A percentile compares a stretch with the other conserved stretches of the same genome.
These are phyloP conservation scores for Stegana nigrithorax DNA, from an alignment of 2,888 invertebrate genomes.

Conservation along the genomic window DNA sequence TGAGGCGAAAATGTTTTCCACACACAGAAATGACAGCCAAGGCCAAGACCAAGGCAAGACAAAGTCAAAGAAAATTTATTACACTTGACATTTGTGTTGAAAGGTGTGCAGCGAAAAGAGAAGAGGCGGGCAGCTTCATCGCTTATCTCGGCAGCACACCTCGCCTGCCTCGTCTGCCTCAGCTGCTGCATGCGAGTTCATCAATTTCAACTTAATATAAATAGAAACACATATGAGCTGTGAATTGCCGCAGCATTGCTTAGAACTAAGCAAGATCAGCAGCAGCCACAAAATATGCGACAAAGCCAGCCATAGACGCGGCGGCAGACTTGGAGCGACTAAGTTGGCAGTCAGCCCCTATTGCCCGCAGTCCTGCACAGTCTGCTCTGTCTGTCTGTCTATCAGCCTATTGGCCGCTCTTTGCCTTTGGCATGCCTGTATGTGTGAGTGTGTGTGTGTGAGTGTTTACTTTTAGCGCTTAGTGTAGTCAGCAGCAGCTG, in stretches of 20 bases:
- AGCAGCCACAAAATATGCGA: background rate
- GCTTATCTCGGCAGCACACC: too few relatives aligned
- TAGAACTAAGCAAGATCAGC: background rate
- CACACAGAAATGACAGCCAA: background rate
- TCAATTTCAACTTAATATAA: constrained; percentile 43
- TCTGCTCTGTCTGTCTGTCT: too few relatives aligned
- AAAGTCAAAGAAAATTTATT: constrained; percentile 24
- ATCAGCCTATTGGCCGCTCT: too few relatives aligned
- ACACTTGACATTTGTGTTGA: constrained; percentile 33
- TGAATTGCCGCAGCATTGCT: constrained; percentile 5
- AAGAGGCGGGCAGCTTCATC: too few relatives aligned
- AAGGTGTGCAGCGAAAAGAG: too few relatives aligned
- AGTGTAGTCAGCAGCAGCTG: too few relatives aligned
- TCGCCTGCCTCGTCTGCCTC: background rate
- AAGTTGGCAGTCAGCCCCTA: background rate
- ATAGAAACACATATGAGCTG: constrained; percentile 8
- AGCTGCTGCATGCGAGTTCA: constrained; percentile 44
- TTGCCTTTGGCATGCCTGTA: too few relatives aligned
- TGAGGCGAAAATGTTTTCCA: constrained; percentile 32
- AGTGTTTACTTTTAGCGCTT: too few relatives aligned
- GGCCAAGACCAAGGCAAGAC: too few relatives aligned
- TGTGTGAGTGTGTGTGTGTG: background rate
- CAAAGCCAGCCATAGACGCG: too few relatives aligned
- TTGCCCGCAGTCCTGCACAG: too few relatives aligned
- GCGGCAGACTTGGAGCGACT: background rate